Evolutionary conservation across 1,140 invertebrate species (phyloP).

Genomic region (Macrostomum lignano): DNA sequence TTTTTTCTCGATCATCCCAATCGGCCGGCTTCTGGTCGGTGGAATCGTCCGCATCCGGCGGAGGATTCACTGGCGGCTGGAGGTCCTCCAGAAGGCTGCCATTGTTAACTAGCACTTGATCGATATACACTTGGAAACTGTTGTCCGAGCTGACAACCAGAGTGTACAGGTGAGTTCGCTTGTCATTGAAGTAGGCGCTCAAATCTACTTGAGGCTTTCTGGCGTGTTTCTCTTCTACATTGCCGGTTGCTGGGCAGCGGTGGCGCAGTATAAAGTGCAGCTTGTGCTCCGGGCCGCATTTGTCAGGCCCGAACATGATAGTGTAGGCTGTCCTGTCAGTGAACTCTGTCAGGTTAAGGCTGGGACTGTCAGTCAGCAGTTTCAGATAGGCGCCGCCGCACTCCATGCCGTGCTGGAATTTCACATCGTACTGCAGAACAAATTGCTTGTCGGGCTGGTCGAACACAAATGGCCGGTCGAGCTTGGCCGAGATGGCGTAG

Average conservation of each 20-base stretch:
- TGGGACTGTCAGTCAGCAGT: constrained; percentile 36
- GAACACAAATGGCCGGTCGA: constrained; percentile 52
- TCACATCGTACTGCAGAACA: constrained; percentile 48
- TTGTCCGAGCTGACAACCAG: constrained; percentile 49
- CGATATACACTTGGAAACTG: constrained; percentile 31
- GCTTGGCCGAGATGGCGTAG: constrained; percentile 51
- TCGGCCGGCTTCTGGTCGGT: constrained; percentile 57
- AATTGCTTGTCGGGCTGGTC: constrained; percentile 48
- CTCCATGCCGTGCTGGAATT: constrained; percentile 60
- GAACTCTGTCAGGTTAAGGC: constrained; percentile 45
- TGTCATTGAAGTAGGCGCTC: constrained; percentile 61
- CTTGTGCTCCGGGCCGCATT: constrained; percentile 71
- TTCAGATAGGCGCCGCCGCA: constrained; percentile 94
- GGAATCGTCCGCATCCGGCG: constrained; percentile 73
- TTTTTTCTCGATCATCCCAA: constrained; percentile 88
- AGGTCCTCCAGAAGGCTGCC: constrained; percentile 60
- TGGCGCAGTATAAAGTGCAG: constrained; percentile 79
- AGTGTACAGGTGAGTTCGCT: constrained; percentile 63
- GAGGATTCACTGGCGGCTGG: constrained; percentile 62
- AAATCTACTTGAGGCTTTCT: constrained; percentile 46
- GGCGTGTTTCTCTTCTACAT: constrained; percentile 35
- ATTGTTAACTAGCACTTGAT: constrained; percentile 43
- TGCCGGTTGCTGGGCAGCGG: constrained; percentile 57
- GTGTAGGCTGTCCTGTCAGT: constrained; percentile 76
- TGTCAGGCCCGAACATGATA: constrained; percentile 91